Base-by-base conservation (phyloP, 2,797 vertebrate genomes). In the Sebastes elongatus region DNA sequence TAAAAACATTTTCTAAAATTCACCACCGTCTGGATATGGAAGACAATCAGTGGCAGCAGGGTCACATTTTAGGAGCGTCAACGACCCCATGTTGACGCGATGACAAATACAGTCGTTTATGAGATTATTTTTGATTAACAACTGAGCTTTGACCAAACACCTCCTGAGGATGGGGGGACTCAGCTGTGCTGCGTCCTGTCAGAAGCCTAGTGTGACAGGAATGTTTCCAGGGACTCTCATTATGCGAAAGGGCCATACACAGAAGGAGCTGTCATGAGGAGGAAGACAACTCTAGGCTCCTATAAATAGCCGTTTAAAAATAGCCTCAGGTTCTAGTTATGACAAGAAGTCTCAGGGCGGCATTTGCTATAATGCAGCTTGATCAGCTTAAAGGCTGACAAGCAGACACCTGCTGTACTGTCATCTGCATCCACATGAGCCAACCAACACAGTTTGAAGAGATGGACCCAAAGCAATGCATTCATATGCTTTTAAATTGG, bases 241-340 rank as follows among this genome's bases (percentile, higher is more conserved):
- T 32, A 68, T 52, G 22, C 4, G 2, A 75, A 59, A 8, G 18
- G 42, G 7, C 52, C 52, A 81, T 35, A 81, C 69, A 81, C 69
- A 72, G 57, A 70, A 23, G 38, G 55, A 79, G 56, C 72, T 76
- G 66, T 78, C 65, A 72, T 38, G 42, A 77, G 42, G 42, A 82
- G 71, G 71, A 86, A 78, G 85, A 84, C 68, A 85, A 75, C 69
- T 80, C 65, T 52, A 10, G 56, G 32, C 68, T 71, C 49, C 86
- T 93, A 92, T 79, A 93, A 93, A 93, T 91, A 92, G 72, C 60
- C 16, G 81, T 53, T 80, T 92, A 91, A 91, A 93, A 94, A 93
- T 93, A 73, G 92, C 74, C 38, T 33, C 4, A 28, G 72, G 73
- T 66, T 79, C 20, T 56, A 63, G 61, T 78, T 89, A 81, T 82